Evolutionary conservation across 2,113 vertebrate genomes (phyloP).

Genomic region (Spheniscus mendiculus): DNA sequence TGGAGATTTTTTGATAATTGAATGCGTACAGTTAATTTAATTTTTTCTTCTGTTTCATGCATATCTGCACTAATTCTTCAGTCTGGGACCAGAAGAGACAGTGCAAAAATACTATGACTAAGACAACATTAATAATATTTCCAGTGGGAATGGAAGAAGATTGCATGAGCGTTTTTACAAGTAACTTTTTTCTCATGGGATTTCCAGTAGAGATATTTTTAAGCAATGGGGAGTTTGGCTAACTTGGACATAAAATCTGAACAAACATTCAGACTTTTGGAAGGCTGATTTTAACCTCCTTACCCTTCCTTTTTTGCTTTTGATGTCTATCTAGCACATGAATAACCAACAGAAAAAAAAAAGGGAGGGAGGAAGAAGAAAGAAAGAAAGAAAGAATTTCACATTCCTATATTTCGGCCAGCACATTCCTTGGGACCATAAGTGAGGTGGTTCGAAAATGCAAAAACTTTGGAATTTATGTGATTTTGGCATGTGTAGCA

Average conservation of each 20-base stretch:
- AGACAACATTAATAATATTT: background rate
- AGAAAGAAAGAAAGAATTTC: background rate
- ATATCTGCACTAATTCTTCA: background rate
- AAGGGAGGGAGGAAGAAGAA: background rate
- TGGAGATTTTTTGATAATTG: background rate
- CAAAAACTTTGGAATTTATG: background rate
- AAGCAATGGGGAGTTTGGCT: background rate
- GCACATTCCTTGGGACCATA: background rate
- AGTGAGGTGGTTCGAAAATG: conserved; percentile 1
- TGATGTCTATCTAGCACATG: background rate
- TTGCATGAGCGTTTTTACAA: background rate
- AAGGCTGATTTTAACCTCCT: conserved; percentile 12
- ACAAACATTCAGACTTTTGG: background rate
- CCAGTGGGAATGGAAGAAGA: background rate
- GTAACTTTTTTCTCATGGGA: background rate
- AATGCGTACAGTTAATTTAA: background rate
- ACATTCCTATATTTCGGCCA: conserved; percentile 28
- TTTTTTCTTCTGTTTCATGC: background rate
- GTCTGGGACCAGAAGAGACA: background rate
- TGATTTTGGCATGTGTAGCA: background rate
- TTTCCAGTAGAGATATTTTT: conserved; percentile 4
- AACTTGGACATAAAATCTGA: background rate
- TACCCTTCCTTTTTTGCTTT: background rate
- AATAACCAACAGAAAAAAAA: background rate
- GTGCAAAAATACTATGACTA: background rate